Conservation (phyloP, 2,888 invertebrate species). For the Ophion ellenae region DNA sequence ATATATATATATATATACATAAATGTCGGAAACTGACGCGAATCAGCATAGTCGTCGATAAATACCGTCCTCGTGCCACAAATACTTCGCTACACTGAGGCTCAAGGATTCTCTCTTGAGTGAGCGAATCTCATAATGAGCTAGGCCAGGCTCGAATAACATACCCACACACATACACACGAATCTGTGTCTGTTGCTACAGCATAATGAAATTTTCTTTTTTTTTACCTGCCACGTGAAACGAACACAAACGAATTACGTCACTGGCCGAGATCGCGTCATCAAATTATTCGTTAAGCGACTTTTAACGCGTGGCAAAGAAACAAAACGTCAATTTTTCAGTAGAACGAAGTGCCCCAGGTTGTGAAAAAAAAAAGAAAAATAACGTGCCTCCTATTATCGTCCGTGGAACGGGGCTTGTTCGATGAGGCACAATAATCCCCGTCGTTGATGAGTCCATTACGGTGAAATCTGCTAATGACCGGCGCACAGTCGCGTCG, state of each 20-base stretch:
- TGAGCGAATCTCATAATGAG: slow-evolving; percentile 34
- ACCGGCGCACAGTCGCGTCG: slow-evolving; percentile 12
- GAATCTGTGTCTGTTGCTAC: neutral
- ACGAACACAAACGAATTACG: slow-evolving; percentile 44
- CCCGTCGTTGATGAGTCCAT: slow-evolving; percentile 14
- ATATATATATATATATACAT: too few species aligned
- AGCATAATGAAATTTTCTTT: neutral
- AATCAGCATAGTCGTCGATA: slow-evolving; percentile 69
- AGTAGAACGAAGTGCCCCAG: neutral
- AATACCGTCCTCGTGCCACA: slow-evolving; percentile 79
- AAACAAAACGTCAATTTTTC: neutral
- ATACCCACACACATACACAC: slow-evolving; percentile 16
- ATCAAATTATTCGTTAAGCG: slow-evolving; percentile 39
- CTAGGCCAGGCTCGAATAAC: slow-evolving; percentile 7
- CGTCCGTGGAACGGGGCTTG: neutral
- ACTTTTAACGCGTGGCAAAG: neutral
- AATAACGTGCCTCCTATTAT: too few species aligned
- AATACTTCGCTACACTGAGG: slow-evolving; percentile 74
- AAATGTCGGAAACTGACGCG: slow-evolving; percentile 62
- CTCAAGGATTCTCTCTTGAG: slow-evolving; percentile 77
- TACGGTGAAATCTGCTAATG: slow-evolving; percentile 13
- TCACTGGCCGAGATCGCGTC: slow-evolving; percentile 28
- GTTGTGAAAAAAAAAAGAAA: neutral
- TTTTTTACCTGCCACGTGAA: neutral
- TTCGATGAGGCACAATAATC: neutral